Evolutionary conservation across 2,113 vertebrate species (phyloP).

Genomic region (Proterorhinus semilunaris): DNA sequence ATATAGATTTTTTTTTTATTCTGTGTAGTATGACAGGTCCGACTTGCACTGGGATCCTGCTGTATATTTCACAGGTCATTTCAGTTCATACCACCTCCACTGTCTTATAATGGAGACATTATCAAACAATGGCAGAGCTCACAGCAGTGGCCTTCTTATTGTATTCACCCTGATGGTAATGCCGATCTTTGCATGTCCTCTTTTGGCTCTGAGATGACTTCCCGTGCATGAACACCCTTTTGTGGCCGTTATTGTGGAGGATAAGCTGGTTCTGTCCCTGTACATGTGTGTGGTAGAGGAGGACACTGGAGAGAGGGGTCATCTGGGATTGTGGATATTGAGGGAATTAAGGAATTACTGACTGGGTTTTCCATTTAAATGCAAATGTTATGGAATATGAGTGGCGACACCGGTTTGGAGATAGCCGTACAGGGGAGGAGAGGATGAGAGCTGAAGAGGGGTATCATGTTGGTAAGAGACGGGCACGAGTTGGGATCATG

Average conservation of each 20-base stretch:
- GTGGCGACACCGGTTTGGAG: slow-evolving; percentile 30
- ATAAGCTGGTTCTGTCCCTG: slow-evolving; percentile 60
- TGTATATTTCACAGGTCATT: slow-evolving; percentile 19
- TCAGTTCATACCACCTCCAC: slow-evolving; percentile 30
- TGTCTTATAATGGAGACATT: slow-evolving; percentile 43
- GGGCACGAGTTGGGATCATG: slow-evolving; percentile 21
- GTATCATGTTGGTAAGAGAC: slow-evolving; percentile 37
- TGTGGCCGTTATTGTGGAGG: slow-evolving; percentile 40
- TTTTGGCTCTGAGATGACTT: slow-evolving; percentile 17
- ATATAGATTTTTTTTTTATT: not conserved
- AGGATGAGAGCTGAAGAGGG: slow-evolving; percentile 19
- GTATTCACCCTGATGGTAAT: slow-evolving; percentile 30
- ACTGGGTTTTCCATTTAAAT: slow-evolving; percentile 74
- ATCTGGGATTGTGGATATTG: slow-evolving; percentile 58
- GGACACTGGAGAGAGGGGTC: slow-evolving; percentile 61
- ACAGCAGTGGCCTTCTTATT: slow-evolving; percentile 31
- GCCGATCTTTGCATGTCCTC: slow-evolving; percentile 23
- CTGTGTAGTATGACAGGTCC: not conserved
- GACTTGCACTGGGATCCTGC: slow-evolving; percentile 14
- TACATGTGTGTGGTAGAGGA: slow-evolving; percentile 63
- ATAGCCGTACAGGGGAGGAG: slow-evolving; percentile 14
- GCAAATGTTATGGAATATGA: slow-evolving; percentile 66
- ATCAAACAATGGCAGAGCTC: slow-evolving; percentile 39
- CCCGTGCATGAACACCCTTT: slow-evolving; percentile 34
- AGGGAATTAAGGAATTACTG: slow-evolving; percentile 68